A percentile compares a stretch with the other conserved stretches of the same genome.
phyloP scores from a whole-genome alignment of 2,888 invertebrate genomes.

The Diadegma fenestrale region DNA sequence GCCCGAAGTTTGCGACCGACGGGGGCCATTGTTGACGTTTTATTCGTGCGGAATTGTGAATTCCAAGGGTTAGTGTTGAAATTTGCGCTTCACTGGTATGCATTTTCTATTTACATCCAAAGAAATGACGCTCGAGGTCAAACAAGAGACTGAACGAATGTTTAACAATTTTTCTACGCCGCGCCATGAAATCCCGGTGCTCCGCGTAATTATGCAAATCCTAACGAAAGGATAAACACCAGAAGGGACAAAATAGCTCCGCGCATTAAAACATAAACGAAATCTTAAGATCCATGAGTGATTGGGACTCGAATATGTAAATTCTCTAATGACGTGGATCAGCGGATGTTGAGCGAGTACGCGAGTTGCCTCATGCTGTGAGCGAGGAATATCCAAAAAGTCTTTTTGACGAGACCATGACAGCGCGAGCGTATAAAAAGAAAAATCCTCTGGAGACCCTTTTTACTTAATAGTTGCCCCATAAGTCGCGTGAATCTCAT shows the following conservation, averaged over 20 bases:
- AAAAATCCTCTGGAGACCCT: conserved; percentile 52
- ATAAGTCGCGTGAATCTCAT: conserved; percentile 75
- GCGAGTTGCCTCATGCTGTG: conserved; percentile 81
- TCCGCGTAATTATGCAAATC: conserved; percentile 74
- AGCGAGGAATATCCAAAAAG: conserved; percentile 75
- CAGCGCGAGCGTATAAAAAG: conserved; percentile 37
- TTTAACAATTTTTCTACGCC: conserved; percentile 10
- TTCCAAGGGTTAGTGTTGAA: too few relatives aligned
- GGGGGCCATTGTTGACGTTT: too few relatives aligned
- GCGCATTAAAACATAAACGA: conserved; percentile 4
- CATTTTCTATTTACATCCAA: not conserved
- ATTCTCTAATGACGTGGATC: conserved; percentile 82
- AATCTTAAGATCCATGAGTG: conserved; percentile 73
- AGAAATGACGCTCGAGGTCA: not conserved
- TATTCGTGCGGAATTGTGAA: too few relatives aligned
- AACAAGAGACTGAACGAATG: not conserved
- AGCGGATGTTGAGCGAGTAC: conserved; percentile 68
- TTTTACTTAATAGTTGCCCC: conserved; percentile 65
- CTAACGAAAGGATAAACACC: conserved; percentile 19
- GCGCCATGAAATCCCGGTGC: conserved; percentile 42
- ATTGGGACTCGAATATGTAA: conserved; percentile 79
- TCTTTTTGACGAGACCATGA: conserved; percentile 81
- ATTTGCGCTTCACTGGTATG: too few relatives aligned
- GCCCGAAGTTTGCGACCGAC: too few relatives aligned
- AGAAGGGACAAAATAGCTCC: conserved; percentile 30